A percentile compares a stretch with the other conserved stretches of the same genome.
Evolutionary conservation across 2,797 vertebrate genomes (phyloP).

Genomic region (Cryptoblepharus egeriae): DNA sequence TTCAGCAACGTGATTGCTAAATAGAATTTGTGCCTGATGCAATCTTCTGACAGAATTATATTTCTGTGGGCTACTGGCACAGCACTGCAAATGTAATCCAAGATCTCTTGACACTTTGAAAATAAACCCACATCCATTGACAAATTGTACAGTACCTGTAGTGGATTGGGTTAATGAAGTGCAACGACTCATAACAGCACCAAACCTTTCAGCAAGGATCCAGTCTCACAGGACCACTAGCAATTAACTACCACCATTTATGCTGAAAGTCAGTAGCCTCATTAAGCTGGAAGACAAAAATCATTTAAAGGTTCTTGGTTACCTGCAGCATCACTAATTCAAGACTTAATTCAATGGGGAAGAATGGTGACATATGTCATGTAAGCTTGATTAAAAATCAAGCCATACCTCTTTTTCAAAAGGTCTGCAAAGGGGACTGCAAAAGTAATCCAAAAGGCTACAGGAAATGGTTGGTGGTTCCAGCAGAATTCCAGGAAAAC

Average conservation of each 20-base stretch:
- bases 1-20: conserved; percentile 21
- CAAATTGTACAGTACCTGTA: neutral
- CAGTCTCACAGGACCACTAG: neutral
- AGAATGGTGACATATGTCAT: neutral
- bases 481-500: neutral
- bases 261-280: rapidly evolving
- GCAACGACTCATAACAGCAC: neutral
- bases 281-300: neutral
- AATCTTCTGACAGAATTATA: conserved; percentile 12
- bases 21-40: conserved; percentile 13
- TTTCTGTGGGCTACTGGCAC: conserved; percentile 9
- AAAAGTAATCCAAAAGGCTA: neutral
- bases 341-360: neutral
- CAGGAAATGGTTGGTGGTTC: neutral
- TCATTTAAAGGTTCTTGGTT: neutral
- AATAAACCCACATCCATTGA: neutral
- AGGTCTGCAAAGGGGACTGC: neutral
- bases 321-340: neutral
- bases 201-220: neutral
- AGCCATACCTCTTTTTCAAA: neutral
- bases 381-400: neutral
- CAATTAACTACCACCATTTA: neutral
- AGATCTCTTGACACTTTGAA: neutral
- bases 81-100: neutral
- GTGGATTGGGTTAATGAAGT: neutral